Evolutionary conservation across 2,888 invertebrate species (phyloP).

Genomic region (Pollenia griseotomentosa): DNA sequence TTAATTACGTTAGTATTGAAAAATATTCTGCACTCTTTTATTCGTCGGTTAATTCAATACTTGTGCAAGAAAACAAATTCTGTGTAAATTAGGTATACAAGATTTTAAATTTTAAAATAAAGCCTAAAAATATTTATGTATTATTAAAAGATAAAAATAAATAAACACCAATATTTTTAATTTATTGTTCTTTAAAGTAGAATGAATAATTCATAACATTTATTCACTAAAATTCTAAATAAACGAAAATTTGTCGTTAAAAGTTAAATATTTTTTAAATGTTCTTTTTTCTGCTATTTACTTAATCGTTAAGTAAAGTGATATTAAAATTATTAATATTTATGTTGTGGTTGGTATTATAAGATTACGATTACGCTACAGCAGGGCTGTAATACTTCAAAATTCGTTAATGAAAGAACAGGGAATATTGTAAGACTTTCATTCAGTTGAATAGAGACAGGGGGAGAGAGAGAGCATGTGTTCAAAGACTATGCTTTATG

Average conservation of each 20-base stretch:
- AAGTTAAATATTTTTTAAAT: slow-evolving; percentile 28
- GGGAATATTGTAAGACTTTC: slow-evolving; percentile 4
- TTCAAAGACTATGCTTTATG: slow-evolving; percentile 42
- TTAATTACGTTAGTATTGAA: too few relatives aligned
- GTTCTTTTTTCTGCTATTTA: slow-evolving; percentile 46
- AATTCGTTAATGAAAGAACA: slow-evolving; percentile 45
- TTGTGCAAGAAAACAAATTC: too few relatives aligned
- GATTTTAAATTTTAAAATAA: not conserved
- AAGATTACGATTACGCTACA: slow-evolving; percentile 40
- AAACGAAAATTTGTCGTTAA: slow-evolving; percentile 65
- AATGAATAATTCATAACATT: slow-evolving; percentile 66
- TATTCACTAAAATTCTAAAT: slow-evolving; percentile 66
- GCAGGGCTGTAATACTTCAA: slow-evolving; percentile 52
- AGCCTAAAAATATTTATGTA: slow-evolving; percentile 3
- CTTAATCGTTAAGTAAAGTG: slow-evolving; percentile 70
- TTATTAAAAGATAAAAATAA: slow-evolving; percentile 48
- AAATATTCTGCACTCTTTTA: too few relatives aligned
- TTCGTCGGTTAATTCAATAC: too few relatives aligned
- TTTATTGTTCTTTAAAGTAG: slow-evolving; percentile 62
- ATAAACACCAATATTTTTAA: slow-evolving; percentile 59
- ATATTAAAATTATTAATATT: slow-evolving; percentile 54
- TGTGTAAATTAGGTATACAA: too few relatives aligned
- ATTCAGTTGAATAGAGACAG: slow-evolving; percentile 48
- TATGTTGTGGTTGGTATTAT: slow-evolving; percentile 33
- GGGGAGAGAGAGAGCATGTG: slow-evolving; percentile 43